Conservation (phyloP, 1,140 invertebrate genomes). For the Solenopsis fugax region DNA sequence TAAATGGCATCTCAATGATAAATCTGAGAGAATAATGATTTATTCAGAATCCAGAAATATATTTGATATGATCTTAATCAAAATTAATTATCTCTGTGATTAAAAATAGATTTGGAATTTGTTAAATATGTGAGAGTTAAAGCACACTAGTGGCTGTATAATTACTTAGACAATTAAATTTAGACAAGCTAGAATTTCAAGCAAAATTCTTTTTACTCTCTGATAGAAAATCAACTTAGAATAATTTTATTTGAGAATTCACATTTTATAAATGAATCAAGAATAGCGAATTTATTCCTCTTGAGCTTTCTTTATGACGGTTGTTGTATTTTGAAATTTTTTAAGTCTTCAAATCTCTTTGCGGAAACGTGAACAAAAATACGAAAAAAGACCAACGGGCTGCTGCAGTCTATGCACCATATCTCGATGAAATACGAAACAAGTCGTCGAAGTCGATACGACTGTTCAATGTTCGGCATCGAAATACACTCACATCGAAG, state of each 20-base stretch:
- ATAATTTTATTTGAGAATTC: background rate
- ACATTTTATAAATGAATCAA: background rate
- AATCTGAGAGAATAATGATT: background rate
- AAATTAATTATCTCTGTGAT: background rate
- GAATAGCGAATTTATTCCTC: background rate
- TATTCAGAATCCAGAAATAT: background rate
- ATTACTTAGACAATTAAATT: constrained; percentile 15
- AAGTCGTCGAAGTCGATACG: constrained; percentile 45
- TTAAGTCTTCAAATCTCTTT: background rate
- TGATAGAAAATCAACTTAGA: background rate
- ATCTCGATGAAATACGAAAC: constrained; percentile 65
- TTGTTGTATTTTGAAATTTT: background rate
- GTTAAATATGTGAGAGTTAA: background rate
- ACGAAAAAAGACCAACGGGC: background rate
- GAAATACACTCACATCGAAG: background rate
- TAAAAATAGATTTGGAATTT: background rate
- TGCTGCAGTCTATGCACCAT: background rate
- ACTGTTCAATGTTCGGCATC: constrained; percentile 40
- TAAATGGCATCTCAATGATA: constrained; percentile 7
- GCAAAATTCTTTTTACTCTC: background rate
- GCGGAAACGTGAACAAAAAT: constrained; percentile 10
- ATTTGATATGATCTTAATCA: background rate
- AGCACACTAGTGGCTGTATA: background rate
- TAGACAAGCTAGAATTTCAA: background rate
- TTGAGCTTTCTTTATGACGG: background rate